These are phyloP conservation scores for Conus canariensis DNA, from an alignment of 2,888 invertebrate species.

Conservation along the genomic window DNA sequence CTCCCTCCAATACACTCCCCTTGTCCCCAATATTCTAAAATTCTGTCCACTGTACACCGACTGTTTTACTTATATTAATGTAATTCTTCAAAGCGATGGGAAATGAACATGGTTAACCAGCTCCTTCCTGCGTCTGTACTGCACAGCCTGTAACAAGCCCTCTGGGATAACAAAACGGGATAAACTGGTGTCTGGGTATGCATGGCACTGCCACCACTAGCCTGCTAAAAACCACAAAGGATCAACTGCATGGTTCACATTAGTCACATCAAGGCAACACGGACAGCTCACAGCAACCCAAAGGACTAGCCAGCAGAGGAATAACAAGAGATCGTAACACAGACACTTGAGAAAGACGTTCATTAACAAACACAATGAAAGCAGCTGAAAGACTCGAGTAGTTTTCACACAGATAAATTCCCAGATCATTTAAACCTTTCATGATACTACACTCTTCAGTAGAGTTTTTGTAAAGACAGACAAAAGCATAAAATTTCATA, in stretches of 20 bases:
- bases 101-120: no score
- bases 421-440: not conserved
- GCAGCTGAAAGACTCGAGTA: conserved; percentile 33
- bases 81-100: no score
- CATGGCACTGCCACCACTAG: no score
- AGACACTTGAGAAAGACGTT: not conserved
- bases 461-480: not conserved
- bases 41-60: no score
- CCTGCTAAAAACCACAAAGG: not conserved
- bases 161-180: not conserved
- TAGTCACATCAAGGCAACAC: not conserved
- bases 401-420: not conserved
- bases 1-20: no score
- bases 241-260: not conserved
- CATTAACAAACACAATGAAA: not conserved
- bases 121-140: not conserved
- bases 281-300: not conserved
- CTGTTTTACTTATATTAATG: no score
- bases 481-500: no score
- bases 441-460: not conserved
- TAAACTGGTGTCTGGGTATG: no score
- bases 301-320: not conserved
- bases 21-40: no score
- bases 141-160: not conserved
- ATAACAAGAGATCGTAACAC: not conserved